These are phyloP conservation scores for Platyscapa corneri DNA, from an alignment of 1,140 invertebrate species.

Conservation along the genomic window DNA sequence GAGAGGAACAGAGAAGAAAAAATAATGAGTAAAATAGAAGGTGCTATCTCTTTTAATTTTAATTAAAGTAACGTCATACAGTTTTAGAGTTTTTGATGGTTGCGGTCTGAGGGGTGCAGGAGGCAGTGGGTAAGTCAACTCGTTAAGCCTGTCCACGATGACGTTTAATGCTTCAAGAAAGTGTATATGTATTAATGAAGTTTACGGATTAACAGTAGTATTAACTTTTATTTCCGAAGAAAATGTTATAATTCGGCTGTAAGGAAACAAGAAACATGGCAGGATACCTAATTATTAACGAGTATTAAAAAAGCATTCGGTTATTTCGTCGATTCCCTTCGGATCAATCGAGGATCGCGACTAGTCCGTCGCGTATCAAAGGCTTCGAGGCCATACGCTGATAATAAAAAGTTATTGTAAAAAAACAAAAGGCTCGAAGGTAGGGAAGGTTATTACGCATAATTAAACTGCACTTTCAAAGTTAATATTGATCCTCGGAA, in stretches of 20 bases:
- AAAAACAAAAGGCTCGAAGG: too few species aligned
- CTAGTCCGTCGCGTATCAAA: too few species aligned
- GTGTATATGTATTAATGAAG: not conserved
- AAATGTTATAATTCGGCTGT: not conserved
- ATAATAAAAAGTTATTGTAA: too few species aligned
- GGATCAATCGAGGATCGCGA: not conserved
- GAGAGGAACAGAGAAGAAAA: slow-evolving; percentile 28
- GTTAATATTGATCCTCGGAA: not conserved
- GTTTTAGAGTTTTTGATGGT: slow-evolving; percentile 21
- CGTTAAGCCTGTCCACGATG: slow-evolving; percentile 33
- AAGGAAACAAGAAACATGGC: not conserved
- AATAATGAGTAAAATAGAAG: slow-evolving; percentile 59
- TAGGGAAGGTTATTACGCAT: too few species aligned
- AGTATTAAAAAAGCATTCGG: not conserved
- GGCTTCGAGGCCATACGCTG: too few species aligned
- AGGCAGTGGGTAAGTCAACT: not conserved
- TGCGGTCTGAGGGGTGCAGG: slow-evolving; percentile 15
- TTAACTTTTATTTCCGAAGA: not conserved
- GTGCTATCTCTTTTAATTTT: slow-evolving; percentile 72
- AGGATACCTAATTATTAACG: too few species aligned
- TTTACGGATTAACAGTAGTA: not conserved
- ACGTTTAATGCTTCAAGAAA: slow-evolving; percentile 11
- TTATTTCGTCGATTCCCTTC: not conserved
- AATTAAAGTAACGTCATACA: slow-evolving; percentile 68
- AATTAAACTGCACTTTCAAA: too few species aligned